Evolutionary conservation across 2,113 vertebrate species (phyloP).

Genomic region (Alaudala cheleensis): DNA sequence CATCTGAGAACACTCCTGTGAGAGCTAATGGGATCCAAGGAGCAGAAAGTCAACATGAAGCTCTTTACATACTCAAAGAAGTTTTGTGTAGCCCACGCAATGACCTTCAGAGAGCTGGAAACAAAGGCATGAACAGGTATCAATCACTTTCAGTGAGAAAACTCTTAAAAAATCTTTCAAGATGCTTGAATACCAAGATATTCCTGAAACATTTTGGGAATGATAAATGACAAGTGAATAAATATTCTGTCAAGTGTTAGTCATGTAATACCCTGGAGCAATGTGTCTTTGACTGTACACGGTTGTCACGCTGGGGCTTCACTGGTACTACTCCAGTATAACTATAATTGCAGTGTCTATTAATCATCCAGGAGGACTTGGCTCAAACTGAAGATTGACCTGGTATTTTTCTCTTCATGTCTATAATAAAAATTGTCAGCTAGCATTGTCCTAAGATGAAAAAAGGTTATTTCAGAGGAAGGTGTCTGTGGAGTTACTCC

Average conservation of each 20-base stretch:
- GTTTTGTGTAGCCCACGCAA: background rate
- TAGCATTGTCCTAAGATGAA: background rate
- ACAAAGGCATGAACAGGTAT: background rate
- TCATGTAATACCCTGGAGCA: background rate
- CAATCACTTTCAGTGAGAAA: background rate
- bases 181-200: background rate
- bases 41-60: background rate
- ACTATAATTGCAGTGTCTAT: background rate
- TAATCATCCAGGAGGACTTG: background rate
- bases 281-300: background rate
- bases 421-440: background rate
- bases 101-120: background rate
- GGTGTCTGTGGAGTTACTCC: background rate
- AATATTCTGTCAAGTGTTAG: slow-evolving; percentile 17
- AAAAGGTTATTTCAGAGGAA: background rate
- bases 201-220: background rate
- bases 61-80: background rate
- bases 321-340: background rate
- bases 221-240: background rate
- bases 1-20: background rate
- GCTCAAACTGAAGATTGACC: background rate
- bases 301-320: background rate
- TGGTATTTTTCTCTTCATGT: background rate
- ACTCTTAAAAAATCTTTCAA: background rate
- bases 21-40: background rate